These are phyloP conservation scores for Ailurus styani DNA, from an alignment of 2,113 vertebrate genomes.

Conservation along the genomic window DNA sequence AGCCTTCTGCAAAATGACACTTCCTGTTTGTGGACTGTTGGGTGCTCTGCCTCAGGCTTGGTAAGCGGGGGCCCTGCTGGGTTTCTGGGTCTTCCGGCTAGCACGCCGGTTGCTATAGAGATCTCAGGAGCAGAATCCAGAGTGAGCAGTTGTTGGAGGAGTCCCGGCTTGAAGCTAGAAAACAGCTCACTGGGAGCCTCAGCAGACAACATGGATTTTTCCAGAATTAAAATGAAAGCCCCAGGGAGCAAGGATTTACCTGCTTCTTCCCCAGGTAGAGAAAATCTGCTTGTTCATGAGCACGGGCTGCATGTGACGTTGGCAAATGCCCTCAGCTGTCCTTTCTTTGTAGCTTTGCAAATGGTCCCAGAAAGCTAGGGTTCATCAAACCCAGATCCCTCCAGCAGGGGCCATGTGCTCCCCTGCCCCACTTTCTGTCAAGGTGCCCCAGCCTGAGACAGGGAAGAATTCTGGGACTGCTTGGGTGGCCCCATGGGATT, in stretches of 20 bases:
- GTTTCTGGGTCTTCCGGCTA: neutral
- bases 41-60: neutral
- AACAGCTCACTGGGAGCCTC: neutral
- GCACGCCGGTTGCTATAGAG: neutral
- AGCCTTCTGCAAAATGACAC: neutral
- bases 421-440: neutral
- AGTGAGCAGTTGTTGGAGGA: neutral
- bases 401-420: too few relatives aligned
- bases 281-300: neutral
- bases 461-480: neutral
- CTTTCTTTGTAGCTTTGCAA: neutral
- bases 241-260: neutral
- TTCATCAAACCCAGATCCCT: too few relatives aligned
- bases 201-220: neutral
- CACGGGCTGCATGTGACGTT: neutral
- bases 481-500: fast-evolving
- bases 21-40: neutral
- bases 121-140: neutral
- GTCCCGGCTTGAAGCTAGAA: neutral
- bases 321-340: neutral
- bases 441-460: neutral
- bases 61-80: neutral
- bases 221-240: slow-evolving; percentile 8
- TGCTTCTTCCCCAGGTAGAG: neutral
- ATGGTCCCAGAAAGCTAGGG: neutral